A percentile compares a stretch with the other conserved stretches of the same genome.
Evolutionary conservation across 23 tunicate genomes (phyloP).

Genomic region (Clavelina lepadiformis): DNA sequence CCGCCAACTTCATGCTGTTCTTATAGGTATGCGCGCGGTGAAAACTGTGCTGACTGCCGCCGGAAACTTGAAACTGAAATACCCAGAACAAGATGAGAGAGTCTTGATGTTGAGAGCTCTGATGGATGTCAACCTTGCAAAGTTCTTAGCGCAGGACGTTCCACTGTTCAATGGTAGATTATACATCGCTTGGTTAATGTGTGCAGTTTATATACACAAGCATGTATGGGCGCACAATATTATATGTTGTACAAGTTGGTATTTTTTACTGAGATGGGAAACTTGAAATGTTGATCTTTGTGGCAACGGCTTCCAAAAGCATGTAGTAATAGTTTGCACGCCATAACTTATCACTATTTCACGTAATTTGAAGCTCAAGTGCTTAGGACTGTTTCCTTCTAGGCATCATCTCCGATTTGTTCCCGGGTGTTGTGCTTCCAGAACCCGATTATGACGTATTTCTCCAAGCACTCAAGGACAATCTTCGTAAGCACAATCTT

Average conservation of each 20-base stretch:
- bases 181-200: neutral
- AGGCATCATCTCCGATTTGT: constrained; percentile 94
- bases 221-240: too few relatives aligned
- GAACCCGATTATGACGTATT: constrained; percentile 90
- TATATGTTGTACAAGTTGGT: neutral
- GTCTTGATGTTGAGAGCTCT: constrained; percentile 91
- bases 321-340: too few relatives aligned
- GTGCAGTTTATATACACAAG: too few relatives aligned
- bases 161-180: constrained; percentile 85
- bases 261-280: neutral
- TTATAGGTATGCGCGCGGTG: constrained; percentile 94
- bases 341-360: too few relatives aligned
- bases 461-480: constrained; percentile 63
- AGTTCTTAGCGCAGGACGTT: constrained; percentile 93
- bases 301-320: too few relatives aligned
- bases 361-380: too few relatives aligned
- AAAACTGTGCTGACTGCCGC: constrained; percentile 97
- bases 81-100: constrained; percentile 92
- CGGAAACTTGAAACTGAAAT: constrained; percentile 91
- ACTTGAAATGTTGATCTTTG: neutral
- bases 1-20: too few relatives aligned
- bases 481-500: constrained; percentile 51
- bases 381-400: neutral
- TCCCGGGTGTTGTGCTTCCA: constrained; percentile 95
- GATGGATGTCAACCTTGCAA: constrained; percentile 92